These are phyloP conservation scores for Helicorthomorpha holstii DNA, from an alignment of 1,140 invertebrate species.

Conservation along the genomic window DNA sequence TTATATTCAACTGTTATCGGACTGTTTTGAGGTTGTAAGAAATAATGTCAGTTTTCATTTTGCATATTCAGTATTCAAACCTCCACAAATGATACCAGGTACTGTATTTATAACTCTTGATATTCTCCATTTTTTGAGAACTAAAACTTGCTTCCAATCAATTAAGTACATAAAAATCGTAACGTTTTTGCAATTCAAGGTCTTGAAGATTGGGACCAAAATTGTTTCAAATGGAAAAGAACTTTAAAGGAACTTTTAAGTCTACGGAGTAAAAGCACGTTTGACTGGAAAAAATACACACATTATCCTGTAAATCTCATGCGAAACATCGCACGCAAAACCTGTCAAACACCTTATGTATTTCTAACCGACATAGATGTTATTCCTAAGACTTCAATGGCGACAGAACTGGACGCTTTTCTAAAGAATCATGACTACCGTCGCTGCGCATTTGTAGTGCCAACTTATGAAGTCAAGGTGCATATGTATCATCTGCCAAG, in stretches of 20 bases:
- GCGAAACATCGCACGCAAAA: constrained; percentile 63
- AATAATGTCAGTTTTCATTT: constrained; percentile 53
- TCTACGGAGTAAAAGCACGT: constrained; percentile 8
- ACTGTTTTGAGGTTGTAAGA: constrained; percentile 51
- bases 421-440: constrained; percentile 34
- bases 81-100: constrained; percentile 16
- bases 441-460: constrained; percentile 75
- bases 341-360: constrained; percentile 57
- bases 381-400: constrained; percentile 36
- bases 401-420: constrained; percentile 48
- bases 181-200: too few species aligned
- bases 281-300: constrained; percentile 17
- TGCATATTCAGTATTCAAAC: constrained; percentile 35
- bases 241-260: constrained; percentile 7
- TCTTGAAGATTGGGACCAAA: too few species aligned
- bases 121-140: constrained; percentile 5
- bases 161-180: too few species aligned
- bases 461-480: constrained; percentile 72
- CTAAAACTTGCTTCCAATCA: too few species aligned
- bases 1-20: constrained; percentile 52
- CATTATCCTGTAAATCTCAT: constrained; percentile 73
- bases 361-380: constrained; percentile 74
- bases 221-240: too few species aligned
- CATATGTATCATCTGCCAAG: constrained; percentile 53
- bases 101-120: neutral